These are phyloP conservation scores for Drosophila koepferae DNA, from an alignment of 2,888 invertebrate genomes.

Conservation along the genomic window DNA sequence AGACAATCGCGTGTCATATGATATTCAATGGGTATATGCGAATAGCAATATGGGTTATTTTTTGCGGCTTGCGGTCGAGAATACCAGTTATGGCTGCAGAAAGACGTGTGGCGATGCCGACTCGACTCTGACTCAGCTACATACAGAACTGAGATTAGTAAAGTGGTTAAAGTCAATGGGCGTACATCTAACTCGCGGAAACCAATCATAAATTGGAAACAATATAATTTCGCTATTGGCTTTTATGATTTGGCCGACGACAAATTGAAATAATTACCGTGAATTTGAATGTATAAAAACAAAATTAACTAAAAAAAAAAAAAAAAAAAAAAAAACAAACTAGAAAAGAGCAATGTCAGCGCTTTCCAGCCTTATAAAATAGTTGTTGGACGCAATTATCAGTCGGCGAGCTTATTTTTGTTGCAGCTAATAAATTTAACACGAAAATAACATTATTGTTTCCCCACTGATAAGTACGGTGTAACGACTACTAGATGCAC, in stretches of 20 bases:
- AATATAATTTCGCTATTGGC: conserved; percentile 1
- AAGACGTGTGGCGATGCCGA: background rate
- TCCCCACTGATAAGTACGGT: conserved; percentile 54
- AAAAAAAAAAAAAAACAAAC: too few species aligned
- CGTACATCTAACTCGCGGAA: conserved; percentile 20
- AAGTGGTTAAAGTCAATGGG: conserved; percentile 36
- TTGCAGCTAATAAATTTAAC: conserved; percentile 55
- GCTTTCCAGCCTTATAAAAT: background rate
- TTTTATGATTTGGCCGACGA: conserved; percentile 13
- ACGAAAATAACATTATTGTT: conserved; percentile 71
- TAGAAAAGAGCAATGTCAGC: background rate
- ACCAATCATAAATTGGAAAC: conserved; percentile 12
- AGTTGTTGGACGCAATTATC: conserved; percentile 51
- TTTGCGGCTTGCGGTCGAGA: conserved; percentile 30
- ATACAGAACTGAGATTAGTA: conserved; percentile 31
- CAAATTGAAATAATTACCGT: conserved; percentile 1
- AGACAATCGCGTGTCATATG: background rate
- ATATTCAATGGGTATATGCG: background rate
- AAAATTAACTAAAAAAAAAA: background rate
- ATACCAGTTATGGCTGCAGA: background rate
- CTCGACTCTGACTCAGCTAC: background rate
- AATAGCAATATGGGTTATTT: conserved; percentile 1
- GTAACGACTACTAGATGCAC: background rate
- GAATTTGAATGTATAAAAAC: conserved; percentile 31
- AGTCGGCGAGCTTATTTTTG: conserved; percentile 36